These are phyloP conservation scores for Etheostoma nigrum DNA, from an alignment of 2,797 vertebrate species.

Conservation along the genomic window DNA sequence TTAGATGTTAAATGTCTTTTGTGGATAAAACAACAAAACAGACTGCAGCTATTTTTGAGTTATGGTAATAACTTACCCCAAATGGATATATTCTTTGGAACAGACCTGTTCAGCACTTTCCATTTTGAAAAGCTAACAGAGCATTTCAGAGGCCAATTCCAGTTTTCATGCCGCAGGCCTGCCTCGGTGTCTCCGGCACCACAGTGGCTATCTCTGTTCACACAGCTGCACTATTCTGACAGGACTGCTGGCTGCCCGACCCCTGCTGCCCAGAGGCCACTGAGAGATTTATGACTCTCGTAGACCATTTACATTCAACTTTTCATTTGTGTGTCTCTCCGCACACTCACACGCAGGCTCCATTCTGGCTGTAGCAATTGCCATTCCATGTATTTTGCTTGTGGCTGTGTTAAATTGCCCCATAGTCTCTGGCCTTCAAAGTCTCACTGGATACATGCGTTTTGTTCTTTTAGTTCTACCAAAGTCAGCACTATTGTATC, in stretches of 20 bases:
- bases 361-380: constrained; percentile 46
- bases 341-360: constrained; percentile 41
- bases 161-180: constrained; percentile 53
- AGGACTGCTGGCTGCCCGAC: constrained; percentile 55
- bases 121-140: constrained; percentile 44
- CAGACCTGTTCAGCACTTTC: constrained; percentile 44
- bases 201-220: constrained; percentile 64
- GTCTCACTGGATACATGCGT: constrained; percentile 33
- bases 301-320: constrained; percentile 68
- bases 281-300: constrained; percentile 70
- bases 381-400: constrained; percentile 60
- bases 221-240: constrained; percentile 63
- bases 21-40: constrained; percentile 16
- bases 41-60: constrained; percentile 40
- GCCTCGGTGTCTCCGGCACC: constrained; percentile 16
- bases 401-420: constrained; percentile 72
- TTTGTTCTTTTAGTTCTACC: constrained; percentile 36
- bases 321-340: constrained; percentile 58
- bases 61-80: constrained; percentile 15
- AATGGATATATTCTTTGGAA: constrained; percentile 24
- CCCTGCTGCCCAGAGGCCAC: constrained; percentile 63
- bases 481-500: constrained; percentile 39
- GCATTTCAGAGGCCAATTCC: constrained; percentile 57
- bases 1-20: neutral
- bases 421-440: constrained; percentile 56